phyloP scores from a whole-genome alignment of 2,113 vertebrate species.

The Pithys albifrons region DNA sequence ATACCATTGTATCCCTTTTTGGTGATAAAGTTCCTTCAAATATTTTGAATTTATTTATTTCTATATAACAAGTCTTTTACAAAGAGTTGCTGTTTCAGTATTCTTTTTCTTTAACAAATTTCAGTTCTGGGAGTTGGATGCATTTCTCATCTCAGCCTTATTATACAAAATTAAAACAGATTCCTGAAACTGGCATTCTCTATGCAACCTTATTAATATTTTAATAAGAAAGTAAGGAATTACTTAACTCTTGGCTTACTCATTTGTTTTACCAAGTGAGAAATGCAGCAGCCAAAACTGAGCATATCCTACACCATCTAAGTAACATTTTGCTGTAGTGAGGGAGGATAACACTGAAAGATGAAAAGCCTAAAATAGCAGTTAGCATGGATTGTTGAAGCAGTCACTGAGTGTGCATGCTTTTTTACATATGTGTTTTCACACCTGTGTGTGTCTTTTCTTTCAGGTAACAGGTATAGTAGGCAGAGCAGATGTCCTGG shows the following conservation, averaged over 20 bases:
- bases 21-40: not conserved
- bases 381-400: not conserved
- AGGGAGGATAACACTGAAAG: not conserved
- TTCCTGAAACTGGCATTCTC: not conserved
- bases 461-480: conserved; percentile 95
- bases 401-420: not conserved
- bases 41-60: not conserved
- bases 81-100: not conserved
- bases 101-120: not conserved
- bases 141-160: not conserved
- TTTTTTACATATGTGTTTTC: not conserved
- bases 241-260: not conserved
- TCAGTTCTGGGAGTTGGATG: not conserved
- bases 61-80: not conserved
- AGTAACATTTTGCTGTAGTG: not conserved
- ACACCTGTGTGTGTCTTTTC: not conserved
- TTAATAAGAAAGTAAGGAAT: not conserved
- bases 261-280: not conserved
- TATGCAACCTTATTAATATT: not conserved
- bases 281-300: not conserved
- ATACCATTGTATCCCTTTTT: not conserved
- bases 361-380: not conserved
- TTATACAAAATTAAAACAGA: not conserved
- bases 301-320: not conserved
- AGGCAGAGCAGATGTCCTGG: conserved; percentile 92